phyloP scores from a whole-genome alignment of 2,888 invertebrate species.

The Troides oblongomaculatus region DNA sequence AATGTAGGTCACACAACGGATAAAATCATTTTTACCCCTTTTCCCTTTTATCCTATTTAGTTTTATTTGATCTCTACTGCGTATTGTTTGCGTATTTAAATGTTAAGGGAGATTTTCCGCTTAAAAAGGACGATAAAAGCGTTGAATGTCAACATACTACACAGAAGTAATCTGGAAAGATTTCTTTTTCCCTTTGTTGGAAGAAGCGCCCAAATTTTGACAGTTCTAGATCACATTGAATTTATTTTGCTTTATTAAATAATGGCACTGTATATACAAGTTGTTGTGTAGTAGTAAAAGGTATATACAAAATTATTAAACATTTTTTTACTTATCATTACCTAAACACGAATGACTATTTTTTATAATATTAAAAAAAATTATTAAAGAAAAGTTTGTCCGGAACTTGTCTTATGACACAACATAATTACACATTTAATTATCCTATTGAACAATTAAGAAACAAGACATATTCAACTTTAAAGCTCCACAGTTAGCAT shows the following conservation, averaged over 20 bases:
- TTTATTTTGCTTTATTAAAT: background rate
- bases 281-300: too few species aligned
- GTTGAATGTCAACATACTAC: slow-evolving; percentile 71
- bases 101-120: slow-evolving; percentile 75
- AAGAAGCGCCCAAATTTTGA: slow-evolving; percentile 37
- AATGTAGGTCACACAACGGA: slow-evolving; percentile 25
- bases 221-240: background rate
- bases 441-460: too few species aligned
- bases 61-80: slow-evolving; percentile 57
- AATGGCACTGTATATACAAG: too few species aligned
- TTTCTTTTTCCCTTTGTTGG: slow-evolving; percentile 49
- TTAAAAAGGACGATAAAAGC: slow-evolving; percentile 76
- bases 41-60: slow-evolving; percentile 45
- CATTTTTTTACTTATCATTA: too few species aligned
- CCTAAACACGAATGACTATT: too few species aligned
- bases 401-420: too few species aligned
- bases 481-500: background rate
- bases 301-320: too few species aligned
- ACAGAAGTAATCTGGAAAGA: slow-evolving; percentile 73
- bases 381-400: too few species aligned
- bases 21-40: slow-evolving; percentile 31
- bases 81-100: slow-evolving; percentile 77
- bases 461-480: too few species aligned
- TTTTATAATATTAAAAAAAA: too few species aligned
- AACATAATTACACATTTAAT: too few species aligned